Conservation (phyloP, 2,888 invertebrate species). For the Agriopis leucophaearia region DNA sequence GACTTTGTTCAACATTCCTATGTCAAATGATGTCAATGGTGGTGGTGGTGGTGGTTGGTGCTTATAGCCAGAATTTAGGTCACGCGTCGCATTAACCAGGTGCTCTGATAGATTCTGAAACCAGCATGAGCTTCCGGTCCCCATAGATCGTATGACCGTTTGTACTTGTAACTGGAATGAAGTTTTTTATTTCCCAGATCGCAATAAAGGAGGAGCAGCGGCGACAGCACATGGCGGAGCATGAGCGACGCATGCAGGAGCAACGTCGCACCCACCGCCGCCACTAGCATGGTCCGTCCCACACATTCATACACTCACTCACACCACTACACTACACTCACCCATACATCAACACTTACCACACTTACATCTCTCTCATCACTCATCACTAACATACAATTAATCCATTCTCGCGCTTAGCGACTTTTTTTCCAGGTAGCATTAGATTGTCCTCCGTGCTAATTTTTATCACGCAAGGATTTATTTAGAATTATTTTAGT, state of each 20-base stretch:
- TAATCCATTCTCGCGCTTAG: slow-evolving; percentile 62
- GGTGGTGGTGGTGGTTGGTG: no score
- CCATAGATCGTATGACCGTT: no score
- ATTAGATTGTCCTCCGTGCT: slow-evolving; percentile 50
- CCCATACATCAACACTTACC: slow-evolving; percentile 31
- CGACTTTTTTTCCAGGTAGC: slow-evolving; percentile 74
- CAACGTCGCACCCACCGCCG: slow-evolving; percentile 87
- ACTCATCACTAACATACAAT: slow-evolving; percentile 36
- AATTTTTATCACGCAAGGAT: slow-evolving; percentile 60
- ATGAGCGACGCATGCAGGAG: slow-evolving; percentile 92
- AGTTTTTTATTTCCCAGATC: slow-evolving; percentile 86
- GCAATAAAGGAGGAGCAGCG: slow-evolving; percentile 95
- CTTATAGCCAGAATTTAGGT: background rate
- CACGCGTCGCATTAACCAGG: no score
- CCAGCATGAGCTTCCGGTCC: no score
- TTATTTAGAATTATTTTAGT: slow-evolving; percentile 65
- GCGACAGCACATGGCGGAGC: slow-evolving; percentile 94
- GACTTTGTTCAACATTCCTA: no score
- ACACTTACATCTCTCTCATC: slow-evolving; percentile 39
- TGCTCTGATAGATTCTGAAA: no score
- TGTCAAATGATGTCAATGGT: no score
- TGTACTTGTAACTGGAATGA: background rate
- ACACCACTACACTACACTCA: slow-evolving; percentile 36
- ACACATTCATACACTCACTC: slow-evolving; percentile 51
- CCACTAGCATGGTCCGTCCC: slow-evolving; percentile 84